Conservation (phyloP, 2,113 vertebrate genomes). For the Pandion haliaetus region DNA sequence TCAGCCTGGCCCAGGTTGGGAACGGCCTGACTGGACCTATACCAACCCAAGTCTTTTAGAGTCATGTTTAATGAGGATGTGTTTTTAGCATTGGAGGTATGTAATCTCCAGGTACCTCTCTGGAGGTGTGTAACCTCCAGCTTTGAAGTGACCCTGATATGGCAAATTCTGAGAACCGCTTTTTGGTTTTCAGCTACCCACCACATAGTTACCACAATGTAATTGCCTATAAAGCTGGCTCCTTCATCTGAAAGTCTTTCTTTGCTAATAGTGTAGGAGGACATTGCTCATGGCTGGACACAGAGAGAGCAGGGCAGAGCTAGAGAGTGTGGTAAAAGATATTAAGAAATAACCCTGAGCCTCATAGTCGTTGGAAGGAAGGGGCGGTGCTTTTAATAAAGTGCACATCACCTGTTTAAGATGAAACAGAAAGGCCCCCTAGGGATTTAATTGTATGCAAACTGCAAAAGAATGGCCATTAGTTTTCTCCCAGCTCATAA, state of each 20-base stretch:
- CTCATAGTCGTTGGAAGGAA: background rate
- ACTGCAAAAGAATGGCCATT: background rate
- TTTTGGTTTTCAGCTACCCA: background rate
- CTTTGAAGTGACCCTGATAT: background rate
- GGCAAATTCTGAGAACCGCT: background rate
- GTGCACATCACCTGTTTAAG: background rate
- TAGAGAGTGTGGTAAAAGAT: background rate
- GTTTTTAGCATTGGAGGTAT: background rate
- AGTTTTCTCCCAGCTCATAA: constrained; percentile 1
- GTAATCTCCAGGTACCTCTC: background rate
- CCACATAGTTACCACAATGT: background rate
- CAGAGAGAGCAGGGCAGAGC: background rate
- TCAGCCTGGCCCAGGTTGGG: background rate
- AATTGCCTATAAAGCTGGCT: background rate
- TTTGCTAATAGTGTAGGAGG: background rate
- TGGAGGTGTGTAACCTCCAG: background rate
- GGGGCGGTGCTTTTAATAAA: background rate
- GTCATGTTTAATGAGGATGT: too few relatives aligned
- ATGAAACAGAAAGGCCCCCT: background rate
- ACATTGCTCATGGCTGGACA: fast-evolving
- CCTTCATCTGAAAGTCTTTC: background rate
- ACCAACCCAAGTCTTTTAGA: background rate
- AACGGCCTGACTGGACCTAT: background rate
- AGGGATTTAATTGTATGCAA: background rate
- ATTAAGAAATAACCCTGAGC: background rate